These are phyloP conservation scores for Xestia c-nigrum DNA, from an alignment of 2,888 invertebrate species.

Conservation along the genomic window DNA sequence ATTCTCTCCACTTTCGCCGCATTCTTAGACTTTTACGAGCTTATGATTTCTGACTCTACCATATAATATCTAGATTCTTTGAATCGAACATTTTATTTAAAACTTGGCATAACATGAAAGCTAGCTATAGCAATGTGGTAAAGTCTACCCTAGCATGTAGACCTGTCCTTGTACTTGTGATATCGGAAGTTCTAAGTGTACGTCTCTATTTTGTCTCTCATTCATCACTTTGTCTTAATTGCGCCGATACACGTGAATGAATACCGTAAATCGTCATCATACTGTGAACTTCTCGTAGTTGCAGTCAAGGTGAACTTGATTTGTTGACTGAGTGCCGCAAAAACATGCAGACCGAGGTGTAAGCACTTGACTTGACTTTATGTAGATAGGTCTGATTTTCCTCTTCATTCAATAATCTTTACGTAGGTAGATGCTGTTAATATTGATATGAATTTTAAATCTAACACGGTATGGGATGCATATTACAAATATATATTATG, in stretches of 20 bases:
- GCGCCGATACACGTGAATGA: constrained; percentile 37
- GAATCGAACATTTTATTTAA: background rate
- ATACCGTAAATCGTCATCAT: constrained; percentile 28
- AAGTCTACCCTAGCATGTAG: background rate
- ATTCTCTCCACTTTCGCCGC: constrained; percentile 21
- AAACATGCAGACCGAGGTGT: constrained; percentile 44
- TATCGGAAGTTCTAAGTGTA: constrained; percentile 7
- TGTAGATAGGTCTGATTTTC: constrained; percentile 6
- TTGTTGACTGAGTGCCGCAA: constrained; percentile 38
- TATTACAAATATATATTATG: background rate
- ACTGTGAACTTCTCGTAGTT: constrained; percentile 38
- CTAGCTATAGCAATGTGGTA: background rate
- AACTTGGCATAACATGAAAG: constrained; percentile 10
- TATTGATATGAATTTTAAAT: background rate
- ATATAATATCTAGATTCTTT: background rate
- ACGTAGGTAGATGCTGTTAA: background rate
- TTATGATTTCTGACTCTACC: background rate
- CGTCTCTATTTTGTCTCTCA: constrained; percentile 2
- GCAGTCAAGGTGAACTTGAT: constrained; percentile 63
- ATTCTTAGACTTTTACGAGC: background rate
- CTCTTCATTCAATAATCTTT: background rate
- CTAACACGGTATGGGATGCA: background rate
- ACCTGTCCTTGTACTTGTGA: background rate
- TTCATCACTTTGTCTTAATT: constrained; percentile 17
- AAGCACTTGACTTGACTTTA: background rate